Conservation (phyloP, 2,888 invertebrate genomes). For the Platerodrilus igneus region DNA sequence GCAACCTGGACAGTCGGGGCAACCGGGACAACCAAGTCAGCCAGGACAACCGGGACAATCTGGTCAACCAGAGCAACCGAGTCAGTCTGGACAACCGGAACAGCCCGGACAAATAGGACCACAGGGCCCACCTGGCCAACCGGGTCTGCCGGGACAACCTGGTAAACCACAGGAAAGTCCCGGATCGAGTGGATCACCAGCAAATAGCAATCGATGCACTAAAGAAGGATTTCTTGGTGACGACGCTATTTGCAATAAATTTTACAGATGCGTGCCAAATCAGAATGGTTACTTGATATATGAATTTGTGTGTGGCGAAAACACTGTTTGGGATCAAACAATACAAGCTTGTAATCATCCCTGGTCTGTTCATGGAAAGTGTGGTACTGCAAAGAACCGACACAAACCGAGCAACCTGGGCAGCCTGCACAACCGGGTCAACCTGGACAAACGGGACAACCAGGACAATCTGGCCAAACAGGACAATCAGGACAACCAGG, state of each 20-base stretch:
- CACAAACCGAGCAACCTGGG: no score
- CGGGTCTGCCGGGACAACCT: constrained; percentile 33
- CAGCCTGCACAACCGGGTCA: constrained; percentile 17
- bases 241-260: constrained; percentile 61
- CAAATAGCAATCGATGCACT: constrained; percentile 24
- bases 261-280: constrained; percentile 65
- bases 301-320: constrained; percentile 68
- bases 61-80: constrained; percentile 21
- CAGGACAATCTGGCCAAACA: constrained; percentile 14
- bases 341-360: constrained; percentile 68
- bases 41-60: constrained; percentile 18
- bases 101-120: constrained; percentile 12
- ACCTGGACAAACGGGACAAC: constrained; percentile 12
- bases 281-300: constrained; percentile 56
- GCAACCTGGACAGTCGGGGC: constrained; percentile 20
- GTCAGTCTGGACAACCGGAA: constrained; percentile 15
- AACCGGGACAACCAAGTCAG: constrained; percentile 20
- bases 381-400: no score
- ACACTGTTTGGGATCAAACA: constrained; percentile 71
- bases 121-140: constrained; percentile 21
- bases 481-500: constrained; percentile 11
- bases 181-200: constrained; percentile 14
- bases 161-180: constrained; percentile 20
- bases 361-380: constrained; percentile 40
- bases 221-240: constrained; percentile 9